phyloP scores from a whole-genome alignment of 2,888 invertebrate species.

The Phengaris alcon region DNA sequence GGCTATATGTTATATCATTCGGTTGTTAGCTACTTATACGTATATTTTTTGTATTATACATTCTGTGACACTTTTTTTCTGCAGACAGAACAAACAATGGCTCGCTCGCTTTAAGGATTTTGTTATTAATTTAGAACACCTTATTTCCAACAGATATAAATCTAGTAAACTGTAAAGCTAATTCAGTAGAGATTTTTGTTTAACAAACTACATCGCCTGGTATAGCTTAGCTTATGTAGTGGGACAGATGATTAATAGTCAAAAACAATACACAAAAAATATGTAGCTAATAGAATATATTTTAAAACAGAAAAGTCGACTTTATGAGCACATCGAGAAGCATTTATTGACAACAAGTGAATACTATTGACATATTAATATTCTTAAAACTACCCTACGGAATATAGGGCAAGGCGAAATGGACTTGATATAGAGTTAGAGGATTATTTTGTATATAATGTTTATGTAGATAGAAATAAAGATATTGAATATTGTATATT shows the following conservation, averaged over 20 bases:
- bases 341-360: neutral
- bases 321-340: conserved; percentile 30
- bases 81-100: neutral
- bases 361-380: conserved; percentile 20
- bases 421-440: conserved; percentile 32
- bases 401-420: conserved; percentile 21
- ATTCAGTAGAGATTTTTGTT: neutral
- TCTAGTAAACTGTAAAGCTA: neutral
- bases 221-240: conserved; percentile 21
- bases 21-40: neutral
- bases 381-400: conserved; percentile 28
- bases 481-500: conserved; percentile 31
- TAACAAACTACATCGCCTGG: neutral
- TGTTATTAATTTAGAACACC: too few species aligned
- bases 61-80: neutral
- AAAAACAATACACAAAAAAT: conserved; percentile 19
- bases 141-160: neutral
- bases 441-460: conserved; percentile 60
- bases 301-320: neutral
- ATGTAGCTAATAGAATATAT: conserved; percentile 12
- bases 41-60: neutral
- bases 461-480: conserved; percentile 49
- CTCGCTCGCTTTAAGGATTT: neutral
- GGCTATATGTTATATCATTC: neutral
- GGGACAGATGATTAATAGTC: conserved; percentile 19